Evolutionary conservation across 2,797 vertebrate species (phyloP).

Genomic region (Phataginus tricuspis): DNA sequence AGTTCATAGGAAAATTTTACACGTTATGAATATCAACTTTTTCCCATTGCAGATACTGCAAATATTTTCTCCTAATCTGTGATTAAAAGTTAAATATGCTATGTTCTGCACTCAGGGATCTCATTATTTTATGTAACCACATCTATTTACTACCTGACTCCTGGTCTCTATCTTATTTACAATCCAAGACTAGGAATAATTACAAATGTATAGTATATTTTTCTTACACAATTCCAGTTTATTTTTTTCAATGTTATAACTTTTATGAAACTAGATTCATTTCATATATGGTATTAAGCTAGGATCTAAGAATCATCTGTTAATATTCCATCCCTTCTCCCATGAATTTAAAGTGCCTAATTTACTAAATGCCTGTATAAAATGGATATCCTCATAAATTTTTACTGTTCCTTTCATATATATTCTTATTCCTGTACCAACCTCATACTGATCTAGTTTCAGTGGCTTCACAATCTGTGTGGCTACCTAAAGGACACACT

Average conservation of each 20-base stretch:
- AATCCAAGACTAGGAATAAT: not conserved
- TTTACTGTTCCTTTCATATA: not conserved
- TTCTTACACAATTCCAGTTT: not conserved
- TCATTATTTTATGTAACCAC: slow-evolving; percentile 20
- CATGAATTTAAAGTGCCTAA: not conserved
- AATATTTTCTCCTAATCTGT: not conserved
- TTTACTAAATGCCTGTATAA: not conserved
- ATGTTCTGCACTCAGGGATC: not conserved
- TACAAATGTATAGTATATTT: not conserved
- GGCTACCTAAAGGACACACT: not conserved
- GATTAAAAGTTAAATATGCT: not conserved
- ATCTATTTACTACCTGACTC: slow-evolving; percentile 12
- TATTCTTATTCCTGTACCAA: not conserved
- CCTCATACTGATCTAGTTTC: not conserved
- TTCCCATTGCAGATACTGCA: not conserved
- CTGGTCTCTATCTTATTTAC: not conserved
- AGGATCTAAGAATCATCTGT: not conserved
- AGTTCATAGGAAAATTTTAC: not conserved
- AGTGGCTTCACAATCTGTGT: not conserved
- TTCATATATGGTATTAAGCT: not conserved
- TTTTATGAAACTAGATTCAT: not conserved
- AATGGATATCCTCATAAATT: not conserved
- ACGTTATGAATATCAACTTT: not conserved
- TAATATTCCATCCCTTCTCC: not conserved
- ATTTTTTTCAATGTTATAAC: not conserved